A percentile compares a stretch with the other conserved stretches of the same genome.
phyloP scores from a whole-genome alignment of 2,113 vertebrate species.

The Xiphorhynchus elegans region DNA sequence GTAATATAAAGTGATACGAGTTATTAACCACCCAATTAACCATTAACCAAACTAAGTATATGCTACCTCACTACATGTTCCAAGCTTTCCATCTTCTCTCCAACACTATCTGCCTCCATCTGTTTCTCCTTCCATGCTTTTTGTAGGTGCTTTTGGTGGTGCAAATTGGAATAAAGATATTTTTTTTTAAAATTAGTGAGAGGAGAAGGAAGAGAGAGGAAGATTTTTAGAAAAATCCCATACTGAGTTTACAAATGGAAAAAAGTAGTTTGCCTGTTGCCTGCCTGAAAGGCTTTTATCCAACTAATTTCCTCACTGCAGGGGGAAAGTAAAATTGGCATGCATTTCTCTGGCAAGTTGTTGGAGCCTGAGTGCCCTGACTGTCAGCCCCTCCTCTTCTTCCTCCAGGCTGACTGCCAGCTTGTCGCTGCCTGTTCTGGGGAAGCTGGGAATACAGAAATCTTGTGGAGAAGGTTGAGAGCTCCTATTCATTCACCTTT shows the following conservation, averaged over 20 bases:
- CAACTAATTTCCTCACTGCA: conserved; percentile 44
- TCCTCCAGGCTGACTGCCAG: conserved; percentile 16
- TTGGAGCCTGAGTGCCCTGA: neutral
- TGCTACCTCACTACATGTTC: too few species aligned
- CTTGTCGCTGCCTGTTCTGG: neutral
- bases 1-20: neutral
- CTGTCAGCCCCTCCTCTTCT: neutral
- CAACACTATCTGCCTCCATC: neutral
- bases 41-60: neutral
- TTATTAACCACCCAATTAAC: conserved; percentile 25
- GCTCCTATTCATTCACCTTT: neutral
- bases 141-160: neutral
- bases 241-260: neutral
- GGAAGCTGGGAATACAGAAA: neutral
- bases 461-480: neutral
- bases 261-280: neutral
- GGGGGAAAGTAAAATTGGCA: conserved; percentile 36
- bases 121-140: neutral
- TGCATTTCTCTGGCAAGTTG: neutral
- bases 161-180: neutral
- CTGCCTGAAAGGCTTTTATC: conserved; percentile 34
- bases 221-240: neutral
- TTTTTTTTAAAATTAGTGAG: neutral
- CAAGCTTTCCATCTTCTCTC: neutral
- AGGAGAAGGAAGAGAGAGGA: neutral